These are phyloP conservation scores for Acrobasis repandana DNA, from an alignment of 2,888 invertebrate species.

Conservation along the genomic window DNA sequence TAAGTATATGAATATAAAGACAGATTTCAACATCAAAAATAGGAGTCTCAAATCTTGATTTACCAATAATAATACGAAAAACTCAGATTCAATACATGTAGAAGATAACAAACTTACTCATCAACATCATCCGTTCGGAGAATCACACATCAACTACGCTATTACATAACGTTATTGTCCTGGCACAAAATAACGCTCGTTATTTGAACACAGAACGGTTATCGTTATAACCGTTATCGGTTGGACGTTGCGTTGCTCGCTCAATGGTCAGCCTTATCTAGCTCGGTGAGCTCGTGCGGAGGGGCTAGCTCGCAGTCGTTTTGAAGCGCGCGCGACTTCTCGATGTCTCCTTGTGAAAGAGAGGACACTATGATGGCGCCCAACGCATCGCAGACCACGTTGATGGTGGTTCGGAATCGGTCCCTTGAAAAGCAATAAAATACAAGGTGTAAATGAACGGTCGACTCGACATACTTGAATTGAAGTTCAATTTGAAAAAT, in stretches of 20 bases:
- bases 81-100: neutral
- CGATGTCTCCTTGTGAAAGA: slow-evolving; percentile 88
- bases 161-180: slow-evolving; percentile 38
- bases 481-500: too few relatives aligned
- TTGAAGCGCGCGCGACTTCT: slow-evolving; percentile 61
- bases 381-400: slow-evolving; percentile 97
- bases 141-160: slow-evolving; percentile 37
- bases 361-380: slow-evolving; percentile 96
- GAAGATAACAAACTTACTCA: slow-evolving; percentile 14
- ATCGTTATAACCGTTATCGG: slow-evolving; percentile 32
- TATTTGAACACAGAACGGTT: slow-evolving; percentile 53
- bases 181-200: slow-evolving; percentile 50
- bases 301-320: slow-evolving; percentile 76
- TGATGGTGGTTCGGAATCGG: slow-evolving; percentile 94
- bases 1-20: neutral
- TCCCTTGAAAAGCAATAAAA: slow-evolving; percentile 81
- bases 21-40: neutral
- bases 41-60: neutral
- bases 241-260: slow-evolving; percentile 33
- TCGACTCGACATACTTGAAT: too few relatives aligned
- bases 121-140: slow-evolving; percentile 26
- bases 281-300: slow-evolving; percentile 86
- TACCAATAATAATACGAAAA: neutral
- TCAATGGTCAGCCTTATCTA: slow-evolving; percentile 79
- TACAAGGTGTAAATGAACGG: too few relatives aligned